Conservation (phyloP, 1,140 invertebrate genomes). For the Scaptomyza hsui region DNA sequence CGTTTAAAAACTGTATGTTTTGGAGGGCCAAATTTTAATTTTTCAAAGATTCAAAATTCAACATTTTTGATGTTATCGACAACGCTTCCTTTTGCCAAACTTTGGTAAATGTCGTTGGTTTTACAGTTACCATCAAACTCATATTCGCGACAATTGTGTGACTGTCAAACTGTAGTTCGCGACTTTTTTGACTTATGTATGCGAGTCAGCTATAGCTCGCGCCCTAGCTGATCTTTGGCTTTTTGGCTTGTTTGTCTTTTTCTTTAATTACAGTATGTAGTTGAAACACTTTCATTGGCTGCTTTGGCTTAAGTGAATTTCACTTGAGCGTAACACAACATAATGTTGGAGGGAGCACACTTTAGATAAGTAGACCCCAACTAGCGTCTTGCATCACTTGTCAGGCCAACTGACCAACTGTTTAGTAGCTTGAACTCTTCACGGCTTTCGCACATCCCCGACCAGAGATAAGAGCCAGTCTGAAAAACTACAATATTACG, state of each 20-base stretch:
- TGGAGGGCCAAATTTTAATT: no score
- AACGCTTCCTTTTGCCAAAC: no score
- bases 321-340: constrained; percentile 15
- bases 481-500: constrained; percentile 2
- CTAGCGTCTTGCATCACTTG: constrained; percentile 45
- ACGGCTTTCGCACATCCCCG: constrained; percentile 31
- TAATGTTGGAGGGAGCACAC: not conserved
- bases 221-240: not conserved
- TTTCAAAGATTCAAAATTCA: no score
- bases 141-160: no score
- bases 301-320: constrained; percentile 3
- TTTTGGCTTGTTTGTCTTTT: not conserved
- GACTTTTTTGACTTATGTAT: not conserved
- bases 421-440: constrained; percentile 7
- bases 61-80: no score
- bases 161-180: no score
- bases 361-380: not conserved
- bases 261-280: not conserved
- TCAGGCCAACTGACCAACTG: constrained; percentile 8
- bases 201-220: not conserved
- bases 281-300: no score
- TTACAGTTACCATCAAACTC: no score
- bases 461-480: not conserved
- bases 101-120: no score
- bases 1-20: no score